These are phyloP conservation scores for Masticophis lateralis DNA, from an alignment of 2,797 vertebrate genomes.

Conservation along the genomic window DNA sequence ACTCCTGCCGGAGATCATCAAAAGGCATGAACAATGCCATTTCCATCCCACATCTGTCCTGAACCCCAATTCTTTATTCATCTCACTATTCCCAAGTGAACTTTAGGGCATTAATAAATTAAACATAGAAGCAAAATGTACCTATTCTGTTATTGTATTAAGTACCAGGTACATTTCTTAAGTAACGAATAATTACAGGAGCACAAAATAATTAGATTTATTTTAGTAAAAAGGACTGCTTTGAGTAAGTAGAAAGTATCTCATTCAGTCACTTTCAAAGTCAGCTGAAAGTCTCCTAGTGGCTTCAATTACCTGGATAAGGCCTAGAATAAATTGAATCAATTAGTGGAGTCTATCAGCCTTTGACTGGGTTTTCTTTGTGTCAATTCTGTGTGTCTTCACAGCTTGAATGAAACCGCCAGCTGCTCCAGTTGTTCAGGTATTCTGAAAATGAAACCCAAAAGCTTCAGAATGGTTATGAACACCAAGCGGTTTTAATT, in stretches of 20 bases:
- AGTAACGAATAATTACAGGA: neutral
- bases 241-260: neutral
- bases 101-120: neutral
- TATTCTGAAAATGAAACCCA: slow-evolving; percentile 8
- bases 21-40: neutral
- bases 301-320: neutral
- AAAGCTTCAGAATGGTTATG: neutral
- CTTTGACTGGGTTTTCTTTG: neutral
- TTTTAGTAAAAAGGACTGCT: rapidly evolving
- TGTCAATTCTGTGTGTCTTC: slow-evolving; percentile 5
- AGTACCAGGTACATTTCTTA: neutral
- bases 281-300: neutral
- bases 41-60: neutral
- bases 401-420: slow-evolving; percentile 15
- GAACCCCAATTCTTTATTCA: neutral
- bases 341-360: neutral
- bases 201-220: neutral
- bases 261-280: neutral
- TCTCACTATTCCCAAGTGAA: neutral
- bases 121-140: neutral
- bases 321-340: slow-evolving; percentile 3
- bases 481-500: neutral
- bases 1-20: neutral
- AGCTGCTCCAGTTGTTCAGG: neutral
- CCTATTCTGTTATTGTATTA: neutral